phyloP scores from a whole-genome alignment of 2,888 invertebrate species.

The Meiosimyza platycephala region DNA sequence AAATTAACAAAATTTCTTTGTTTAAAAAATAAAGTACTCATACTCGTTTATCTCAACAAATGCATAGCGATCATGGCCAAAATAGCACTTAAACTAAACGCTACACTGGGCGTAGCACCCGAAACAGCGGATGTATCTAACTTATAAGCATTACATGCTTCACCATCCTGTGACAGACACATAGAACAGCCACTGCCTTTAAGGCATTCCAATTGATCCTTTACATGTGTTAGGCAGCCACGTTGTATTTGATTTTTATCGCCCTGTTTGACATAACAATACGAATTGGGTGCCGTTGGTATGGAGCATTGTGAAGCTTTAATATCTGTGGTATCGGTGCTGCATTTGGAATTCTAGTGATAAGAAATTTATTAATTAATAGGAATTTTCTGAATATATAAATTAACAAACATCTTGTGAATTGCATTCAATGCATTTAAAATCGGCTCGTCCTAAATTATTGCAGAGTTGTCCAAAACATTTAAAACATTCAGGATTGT shows the following conservation, averaged over 20 bases:
- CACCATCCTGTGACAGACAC: conserved; percentile 52
- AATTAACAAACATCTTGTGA: conserved; percentile 41
- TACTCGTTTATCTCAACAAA: conserved; percentile 23
- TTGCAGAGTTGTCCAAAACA: conserved; percentile 60
- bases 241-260: conserved; percentile 45
- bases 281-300: conserved; percentile 58
- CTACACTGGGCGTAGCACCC: conserved; percentile 24
- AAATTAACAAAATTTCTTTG: no score
- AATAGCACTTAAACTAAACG: conserved; percentile 41
- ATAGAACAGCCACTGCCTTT: conserved; percentile 52
- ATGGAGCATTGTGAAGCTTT: conserved; percentile 52
- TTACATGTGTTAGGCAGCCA: conserved; percentile 56
- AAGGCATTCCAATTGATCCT: conserved; percentile 56
- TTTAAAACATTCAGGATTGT: conserved; percentile 53
- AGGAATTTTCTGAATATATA: not conserved
- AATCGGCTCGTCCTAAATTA: conserved; percentile 55
- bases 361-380: not conserved
- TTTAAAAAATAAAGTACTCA: no score
- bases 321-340: conserved; percentile 41
- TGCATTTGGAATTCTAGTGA: conserved; percentile 52
- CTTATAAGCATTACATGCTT: conserved; percentile 57
- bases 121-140: conserved; percentile 30
- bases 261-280: conserved; percentile 55
- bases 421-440: conserved; percentile 57
- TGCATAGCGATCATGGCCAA: conserved; percentile 40